Base-by-base conservation (phyloP, 2,797 vertebrate species). In the Leuciscus waleckii region DNA sequence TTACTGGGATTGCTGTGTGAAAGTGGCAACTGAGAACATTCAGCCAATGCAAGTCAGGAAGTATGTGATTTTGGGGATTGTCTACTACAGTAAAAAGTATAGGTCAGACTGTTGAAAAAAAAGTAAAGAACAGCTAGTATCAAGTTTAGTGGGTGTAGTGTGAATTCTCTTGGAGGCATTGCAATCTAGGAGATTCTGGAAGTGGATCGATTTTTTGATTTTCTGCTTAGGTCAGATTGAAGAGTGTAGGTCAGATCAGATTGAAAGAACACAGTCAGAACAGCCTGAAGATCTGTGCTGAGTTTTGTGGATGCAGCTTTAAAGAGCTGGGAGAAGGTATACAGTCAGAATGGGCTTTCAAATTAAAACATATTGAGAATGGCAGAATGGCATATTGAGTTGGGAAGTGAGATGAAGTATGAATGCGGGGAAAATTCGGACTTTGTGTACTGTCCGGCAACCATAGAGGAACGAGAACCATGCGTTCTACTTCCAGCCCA, bases 201-300 rank as follows among this genome's bases (percentile, higher is more conserved):
- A 54, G 46, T 1, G 14, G 26, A 51, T n/a, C n/a, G 0, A 41
- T 56, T 78, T 43, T 43, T 54, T 16, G 17, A 67, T 54, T 5
- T 16, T 14, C 26, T 32, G 10, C n/a, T 41, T 16, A 7, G 21
- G 81, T n/a, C 54, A 56, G 54, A 56, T 23, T 23, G 29, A 32
- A 67, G 37, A 68, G 10, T 2, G 21, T 39, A 14, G 26, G 65
- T 69, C 35, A 13, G 17, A 74, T 79, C 37, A 58, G 68, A 69
- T 19, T 73, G 32, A 54, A 70, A 32, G n/a, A n/a, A 58, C 49
- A 73, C 23, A 29, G 74, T 70, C n/a, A 56, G 63, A 58, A 78
- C 37, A 43, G 65, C 13, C 37, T 79, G 19, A 84, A 70, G 83
- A 51, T 56, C 7, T 75, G n/a, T 79, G 77, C 37, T 0, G 19